phyloP scores from a whole-genome alignment of 2,113 vertebrate genomes.

The Andinoacara biseriatus region DNA sequence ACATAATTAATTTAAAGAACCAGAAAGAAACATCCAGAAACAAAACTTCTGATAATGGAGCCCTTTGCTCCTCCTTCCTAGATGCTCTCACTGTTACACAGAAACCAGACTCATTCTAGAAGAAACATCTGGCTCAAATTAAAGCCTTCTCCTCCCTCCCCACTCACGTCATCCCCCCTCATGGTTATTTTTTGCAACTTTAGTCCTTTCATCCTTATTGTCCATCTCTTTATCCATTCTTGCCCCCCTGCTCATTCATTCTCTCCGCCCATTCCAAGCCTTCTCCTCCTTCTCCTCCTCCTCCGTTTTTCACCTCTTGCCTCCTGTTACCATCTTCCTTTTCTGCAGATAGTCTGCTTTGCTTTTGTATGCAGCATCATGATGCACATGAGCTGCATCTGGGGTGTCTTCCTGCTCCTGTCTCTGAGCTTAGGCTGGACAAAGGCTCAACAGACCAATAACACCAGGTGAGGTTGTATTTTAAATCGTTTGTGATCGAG shows the following conservation, averaged over 20 bases:
- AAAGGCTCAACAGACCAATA: constrained; percentile 67
- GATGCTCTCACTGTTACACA: background rate
- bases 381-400: constrained; percentile 53
- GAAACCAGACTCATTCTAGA: constrained; percentile 37
- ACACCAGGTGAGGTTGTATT: constrained; percentile 69
- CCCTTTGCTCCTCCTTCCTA: background rate
- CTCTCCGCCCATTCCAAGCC: constrained; percentile 51
- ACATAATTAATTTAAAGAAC: background rate
- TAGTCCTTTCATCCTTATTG: constrained; percentile 38
- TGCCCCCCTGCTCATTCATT: constrained; percentile 46
- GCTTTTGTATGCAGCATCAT: constrained; percentile 57
- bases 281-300: constrained; percentile 32
- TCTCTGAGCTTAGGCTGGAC: constrained; percentile 64
- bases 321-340: constrained; percentile 42
- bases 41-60: background rate
- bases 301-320: constrained; percentile 43
- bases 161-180: constrained; percentile 45
- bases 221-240: constrained; percentile 3
- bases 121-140: constrained; percentile 76
- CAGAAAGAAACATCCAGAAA: background rate
- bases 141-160: constrained; percentile 45
- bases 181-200: constrained; percentile 25
- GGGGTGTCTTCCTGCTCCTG: constrained; percentile 65
- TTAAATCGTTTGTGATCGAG: background rate
- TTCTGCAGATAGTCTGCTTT: constrained; percentile 23